Base-by-base conservation (phyloP, 2,888 invertebrate genomes). In the Athripsodes cinereus region DNA sequence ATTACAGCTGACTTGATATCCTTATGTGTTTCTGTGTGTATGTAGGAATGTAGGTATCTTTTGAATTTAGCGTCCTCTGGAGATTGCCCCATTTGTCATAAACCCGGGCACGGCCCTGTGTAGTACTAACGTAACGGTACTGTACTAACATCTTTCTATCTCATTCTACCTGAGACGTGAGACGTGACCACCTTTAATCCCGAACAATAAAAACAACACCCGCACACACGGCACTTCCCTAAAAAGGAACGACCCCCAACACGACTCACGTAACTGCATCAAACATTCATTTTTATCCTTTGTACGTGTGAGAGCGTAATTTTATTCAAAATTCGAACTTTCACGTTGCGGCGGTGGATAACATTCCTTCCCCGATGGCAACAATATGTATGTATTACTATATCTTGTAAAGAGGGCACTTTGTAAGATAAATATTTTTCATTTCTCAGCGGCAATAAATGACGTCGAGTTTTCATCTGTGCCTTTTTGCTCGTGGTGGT, bases 401-500 rank as follows among this genome's bases (percentile, higher is more conserved):
- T n/a, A n/a, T n/a, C n/a, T n/a, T n/a, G 40, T 16, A 40, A 5
- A 3, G 40, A 13, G 16, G 40, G 40, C 40, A 40, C 40, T 40
- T 40, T 16, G 40, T 40, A 40, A 40, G n/a, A 40, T 40, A 40
- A 40, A 40, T 40, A 40, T 40, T 40, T 40, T 40, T 40, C 40
- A 40, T 40, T 40, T 40, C 40, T 40, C 16, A 13, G 13, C 40
- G 40, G 40, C 40, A 40, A 40, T 40, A 40, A 40, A 40, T 40
- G 40, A 40, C 16, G 40, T 40, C 13, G 40, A n/a, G 40, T 40
- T 40, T 40, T 40, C 40, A 8, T 40, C 40, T 40, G n/a, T 40
- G 3, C 16, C 40, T 40, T 40, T 40, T 40, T 40, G 40, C 40
- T 5, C 6, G 11, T 31, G 31, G 6, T 31, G 31, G 31, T 31